Evolutionary conservation across 2,888 invertebrate species (phyloP).

Genomic region (Sussaba pulchella): DNA sequence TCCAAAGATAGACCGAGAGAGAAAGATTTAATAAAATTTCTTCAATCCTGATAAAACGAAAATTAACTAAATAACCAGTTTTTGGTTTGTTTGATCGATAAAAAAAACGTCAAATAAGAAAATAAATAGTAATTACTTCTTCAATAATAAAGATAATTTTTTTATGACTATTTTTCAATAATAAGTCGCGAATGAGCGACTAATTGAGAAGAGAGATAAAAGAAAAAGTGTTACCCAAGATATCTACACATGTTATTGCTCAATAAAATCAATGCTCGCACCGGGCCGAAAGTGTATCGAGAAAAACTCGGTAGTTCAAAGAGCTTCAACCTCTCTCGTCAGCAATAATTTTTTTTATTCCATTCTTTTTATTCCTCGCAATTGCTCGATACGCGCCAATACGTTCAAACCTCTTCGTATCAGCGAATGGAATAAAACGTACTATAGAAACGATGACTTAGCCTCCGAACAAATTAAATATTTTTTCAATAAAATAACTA

Average conservation of each 20-base stretch:
- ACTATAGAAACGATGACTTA: too few species aligned
- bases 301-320: constrained; percentile 3
- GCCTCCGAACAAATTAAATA: too few species aligned
- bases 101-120: not conserved
- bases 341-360: not conserved
- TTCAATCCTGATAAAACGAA: too few species aligned
- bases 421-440: not conserved
- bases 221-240: not conserved
- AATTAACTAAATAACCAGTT: too few species aligned
- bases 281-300: constrained; percentile 10
- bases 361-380: not conserved
- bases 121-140: not conserved
- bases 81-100: too few species aligned
- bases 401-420: constrained; percentile 5
- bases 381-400: not conserved
- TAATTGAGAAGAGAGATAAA: not conserved
- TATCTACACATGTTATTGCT: constrained; percentile 2
- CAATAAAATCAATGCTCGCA: constrained; percentile 8
- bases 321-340: not conserved
- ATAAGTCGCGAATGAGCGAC: not conserved
- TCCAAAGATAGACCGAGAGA: too few species aligned
- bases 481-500: too few species aligned
- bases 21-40: too few species aligned
- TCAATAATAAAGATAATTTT: too few species aligned
- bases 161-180: too few species aligned